Conservation (phyloP, 2,797 vertebrate species). For the Danionella dracula region DNA sequence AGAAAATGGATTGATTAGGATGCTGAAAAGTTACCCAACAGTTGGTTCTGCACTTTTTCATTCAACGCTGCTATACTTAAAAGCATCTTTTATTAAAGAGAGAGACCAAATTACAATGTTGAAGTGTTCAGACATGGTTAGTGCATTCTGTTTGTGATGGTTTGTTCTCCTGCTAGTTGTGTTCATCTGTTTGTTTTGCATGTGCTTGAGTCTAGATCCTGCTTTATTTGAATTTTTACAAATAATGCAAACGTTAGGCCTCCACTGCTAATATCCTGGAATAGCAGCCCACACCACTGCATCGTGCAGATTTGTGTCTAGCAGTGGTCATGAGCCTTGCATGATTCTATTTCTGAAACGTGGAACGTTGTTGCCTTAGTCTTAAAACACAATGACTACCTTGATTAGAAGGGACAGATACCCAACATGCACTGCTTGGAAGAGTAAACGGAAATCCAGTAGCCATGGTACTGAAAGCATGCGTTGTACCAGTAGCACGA, state of each 20-base stretch:
- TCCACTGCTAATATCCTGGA: constrained; percentile 21
- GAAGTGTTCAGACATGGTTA: constrained; percentile 3
- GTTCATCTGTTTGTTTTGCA: constrained; percentile 36
- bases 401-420: constrained; percentile 18
- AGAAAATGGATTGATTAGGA: constrained; percentile 1
- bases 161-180: constrained; percentile 24
- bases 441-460: constrained; percentile 23
- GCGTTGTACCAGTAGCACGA: constrained; percentile 40
- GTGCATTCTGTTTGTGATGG: constrained; percentile 22
- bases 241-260: constrained; percentile 14
- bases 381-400: constrained; percentile 17
- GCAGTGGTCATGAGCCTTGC: constrained; percentile 38
- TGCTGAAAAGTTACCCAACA: constrained; percentile 5
- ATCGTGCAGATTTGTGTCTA: constrained; percentile 17
- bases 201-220: constrained; percentile 42
- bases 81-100: constrained; percentile 36
- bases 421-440: constrained; percentile 15
- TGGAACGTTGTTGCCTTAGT: constrained; percentile 41
- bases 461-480: constrained; percentile 31
- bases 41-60: constrained; percentile 27
- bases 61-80: constrained; percentile 45
- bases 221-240: constrained; percentile 29
- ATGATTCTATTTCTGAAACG: constrained; percentile 42
- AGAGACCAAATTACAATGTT: constrained; percentile 42
- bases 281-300: constrained; percentile 22